Conservation (phyloP, 2,888 invertebrate genomes). For the Charanyca ferruginea region DNA sequence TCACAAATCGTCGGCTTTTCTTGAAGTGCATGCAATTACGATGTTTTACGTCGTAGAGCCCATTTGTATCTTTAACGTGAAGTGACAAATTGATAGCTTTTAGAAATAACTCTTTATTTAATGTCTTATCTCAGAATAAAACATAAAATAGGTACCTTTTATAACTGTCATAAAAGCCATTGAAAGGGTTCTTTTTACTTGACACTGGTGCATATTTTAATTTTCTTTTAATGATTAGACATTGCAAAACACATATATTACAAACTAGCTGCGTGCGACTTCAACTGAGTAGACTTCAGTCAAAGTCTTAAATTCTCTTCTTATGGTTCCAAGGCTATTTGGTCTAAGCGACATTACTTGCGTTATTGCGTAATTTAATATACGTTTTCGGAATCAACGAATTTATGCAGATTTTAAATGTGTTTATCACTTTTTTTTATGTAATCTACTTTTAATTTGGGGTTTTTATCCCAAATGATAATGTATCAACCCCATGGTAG, state of each 20-base stretch:
- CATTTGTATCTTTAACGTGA: not conserved
- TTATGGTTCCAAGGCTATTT: no score
- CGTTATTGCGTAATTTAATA: no score
- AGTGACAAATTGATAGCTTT: slow-evolving; percentile 9
- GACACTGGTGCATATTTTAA: not conserved
- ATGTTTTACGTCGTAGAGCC: not conserved
- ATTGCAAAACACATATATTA: not conserved
- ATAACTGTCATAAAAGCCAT: not conserved
- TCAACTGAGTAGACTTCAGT: no score
- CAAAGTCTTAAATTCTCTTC: no score
- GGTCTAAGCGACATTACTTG: no score
- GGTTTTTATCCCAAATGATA: no score
- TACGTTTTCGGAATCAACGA: no score
- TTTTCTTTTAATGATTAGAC: not conserved
- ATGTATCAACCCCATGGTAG: no score
- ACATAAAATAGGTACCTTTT: not conserved
- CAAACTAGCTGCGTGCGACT: no score
- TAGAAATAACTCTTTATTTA: slow-evolving; percentile 1
- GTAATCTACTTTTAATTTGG: no score
- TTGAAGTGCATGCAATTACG: not conserved
- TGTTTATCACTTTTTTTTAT: no score
- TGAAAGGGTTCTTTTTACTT: not conserved
- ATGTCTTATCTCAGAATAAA: not conserved
- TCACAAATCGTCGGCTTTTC: slow-evolving; percentile 1
- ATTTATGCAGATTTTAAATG: no score